phyloP scores from a whole-genome alignment of 1,140 invertebrate genomes.

The Papilio machaon region DNA sequence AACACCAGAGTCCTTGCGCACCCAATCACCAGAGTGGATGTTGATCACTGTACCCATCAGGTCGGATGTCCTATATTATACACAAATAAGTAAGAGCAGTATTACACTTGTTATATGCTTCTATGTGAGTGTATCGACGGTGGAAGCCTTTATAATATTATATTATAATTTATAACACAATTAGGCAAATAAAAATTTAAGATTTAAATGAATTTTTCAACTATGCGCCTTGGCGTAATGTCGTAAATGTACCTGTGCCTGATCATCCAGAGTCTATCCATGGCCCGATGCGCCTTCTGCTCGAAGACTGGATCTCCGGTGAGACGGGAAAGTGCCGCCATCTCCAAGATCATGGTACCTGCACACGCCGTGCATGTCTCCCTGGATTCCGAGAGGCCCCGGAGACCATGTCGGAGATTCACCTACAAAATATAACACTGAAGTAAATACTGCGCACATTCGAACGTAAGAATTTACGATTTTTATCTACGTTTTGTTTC shows the following conservation, averaged over 20 bases:
- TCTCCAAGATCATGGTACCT: slow-evolving; percentile 99
- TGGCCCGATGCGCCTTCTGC: slow-evolving; percentile 96
- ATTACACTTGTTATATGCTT: too few species aligned
- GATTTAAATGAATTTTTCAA: too few species aligned
- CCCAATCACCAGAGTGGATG: slow-evolving; percentile 99
- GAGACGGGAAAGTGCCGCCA: slow-evolving; percentile 96
- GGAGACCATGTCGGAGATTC: slow-evolving; percentile 95
- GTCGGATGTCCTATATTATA: slow-evolving; percentile 86
- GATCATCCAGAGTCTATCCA: slow-evolving; percentile 98
- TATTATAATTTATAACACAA: too few species aligned
- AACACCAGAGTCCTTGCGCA: slow-evolving; percentile 96
- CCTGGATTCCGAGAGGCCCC: slow-evolving; percentile 87
- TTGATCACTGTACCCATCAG: slow-evolving; percentile 97
- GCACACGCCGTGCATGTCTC: slow-evolving; percentile 99
- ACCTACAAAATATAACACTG: slow-evolving; percentile 84
- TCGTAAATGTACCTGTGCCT: slow-evolving; percentile 86
- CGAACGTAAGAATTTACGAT: too few species aligned
- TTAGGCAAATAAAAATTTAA: too few species aligned
- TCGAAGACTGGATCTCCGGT: slow-evolving; percentile 97
- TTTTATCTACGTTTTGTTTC: too few species aligned
- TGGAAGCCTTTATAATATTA: too few species aligned
- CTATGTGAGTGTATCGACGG: too few species aligned
- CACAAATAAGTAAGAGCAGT: background rate
- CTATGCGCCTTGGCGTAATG: too few species aligned
- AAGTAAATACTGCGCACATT: too few species aligned